Evolutionary conservation across 2,113 vertebrate species (phyloP).

Genomic region (Sebastes schlegelii): DNA sequence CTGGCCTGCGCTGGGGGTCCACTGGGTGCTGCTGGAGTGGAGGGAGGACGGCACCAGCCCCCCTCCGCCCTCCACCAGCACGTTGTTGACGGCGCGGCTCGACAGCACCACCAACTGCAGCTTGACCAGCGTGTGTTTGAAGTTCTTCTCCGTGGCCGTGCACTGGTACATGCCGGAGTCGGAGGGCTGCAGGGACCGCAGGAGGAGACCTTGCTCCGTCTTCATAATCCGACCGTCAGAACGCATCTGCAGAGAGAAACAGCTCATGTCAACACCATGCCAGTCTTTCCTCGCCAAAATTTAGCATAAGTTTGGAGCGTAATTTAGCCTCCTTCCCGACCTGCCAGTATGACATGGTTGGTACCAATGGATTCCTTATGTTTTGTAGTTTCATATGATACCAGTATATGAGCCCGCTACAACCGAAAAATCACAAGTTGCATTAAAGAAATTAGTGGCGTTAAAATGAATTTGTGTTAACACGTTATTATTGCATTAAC

Average conservation of each 20-base stretch:
- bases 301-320: no score
- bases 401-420: no score
- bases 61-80: slow-evolving; percentile 87
- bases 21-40: slow-evolving; percentile 82
- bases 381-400: no score
- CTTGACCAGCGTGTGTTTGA: slow-evolving; percentile 93
- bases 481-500: no score
- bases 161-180: slow-evolving; percentile 96
- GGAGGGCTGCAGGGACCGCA: slow-evolving; percentile 89
- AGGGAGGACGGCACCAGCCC: slow-evolving; percentile 62
- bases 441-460: no score
- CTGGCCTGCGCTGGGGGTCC: slow-evolving; percentile 83
- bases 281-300: no score
- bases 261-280: background rate
- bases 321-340: no score
- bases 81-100: slow-evolving; percentile 88
- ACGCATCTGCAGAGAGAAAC: slow-evolving; percentile 85
- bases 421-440: no score
- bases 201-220: slow-evolving; percentile 93
- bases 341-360: no score
- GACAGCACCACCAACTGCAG: slow-evolving; percentile 94
- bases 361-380: no score
- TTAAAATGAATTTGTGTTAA: no score
- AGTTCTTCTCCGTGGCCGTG: slow-evolving; percentile 97
- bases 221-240: slow-evolving; percentile 91